Conservation (phyloP, 1,140 invertebrate genomes). For the Rhopalosiphum maidis region DNA sequence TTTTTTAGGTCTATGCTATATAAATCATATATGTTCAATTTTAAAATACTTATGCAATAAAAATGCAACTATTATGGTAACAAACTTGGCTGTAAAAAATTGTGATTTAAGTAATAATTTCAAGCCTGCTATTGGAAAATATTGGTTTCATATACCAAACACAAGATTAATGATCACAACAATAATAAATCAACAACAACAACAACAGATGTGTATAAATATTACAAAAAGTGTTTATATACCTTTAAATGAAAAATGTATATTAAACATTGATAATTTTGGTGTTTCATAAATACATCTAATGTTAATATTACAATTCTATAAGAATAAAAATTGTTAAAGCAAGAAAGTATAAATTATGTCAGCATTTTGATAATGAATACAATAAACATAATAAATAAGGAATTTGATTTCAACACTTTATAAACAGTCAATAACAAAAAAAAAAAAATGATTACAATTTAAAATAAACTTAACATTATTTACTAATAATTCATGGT, state of each 20-base stretch:
- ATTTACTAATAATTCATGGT: constrained; percentile 15
- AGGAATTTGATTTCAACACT: background rate
- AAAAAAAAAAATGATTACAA: background rate
- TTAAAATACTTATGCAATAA: constrained; percentile 58
- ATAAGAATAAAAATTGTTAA: background rate
- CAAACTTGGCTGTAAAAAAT: constrained; percentile 58
- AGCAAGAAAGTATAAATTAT: background rate
- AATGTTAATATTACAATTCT: background rate
- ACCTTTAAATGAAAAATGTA: constrained; percentile 34
- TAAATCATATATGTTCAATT: constrained; percentile 58
- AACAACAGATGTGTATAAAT: constrained; percentile 14
- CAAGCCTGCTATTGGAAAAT: constrained; percentile 60
- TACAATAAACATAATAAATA: background rate
- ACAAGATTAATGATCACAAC: constrained; percentile 54
- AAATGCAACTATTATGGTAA: constrained; percentile 48
- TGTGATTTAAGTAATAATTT: constrained; percentile 47
- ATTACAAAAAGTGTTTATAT: constrained; percentile 57
- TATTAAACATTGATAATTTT: constrained; percentile 14
- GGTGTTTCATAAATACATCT: constrained; percentile 42
- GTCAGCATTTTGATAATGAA: background rate
- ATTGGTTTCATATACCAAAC: constrained; percentile 60
- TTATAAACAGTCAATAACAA: background rate
- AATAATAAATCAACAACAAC: constrained; percentile 41
- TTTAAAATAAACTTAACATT: background rate
- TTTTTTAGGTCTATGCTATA: constrained; percentile 59